Base-by-base conservation (phyloP, 1,140 invertebrate species). In the Drosophila arawakana region DNA sequence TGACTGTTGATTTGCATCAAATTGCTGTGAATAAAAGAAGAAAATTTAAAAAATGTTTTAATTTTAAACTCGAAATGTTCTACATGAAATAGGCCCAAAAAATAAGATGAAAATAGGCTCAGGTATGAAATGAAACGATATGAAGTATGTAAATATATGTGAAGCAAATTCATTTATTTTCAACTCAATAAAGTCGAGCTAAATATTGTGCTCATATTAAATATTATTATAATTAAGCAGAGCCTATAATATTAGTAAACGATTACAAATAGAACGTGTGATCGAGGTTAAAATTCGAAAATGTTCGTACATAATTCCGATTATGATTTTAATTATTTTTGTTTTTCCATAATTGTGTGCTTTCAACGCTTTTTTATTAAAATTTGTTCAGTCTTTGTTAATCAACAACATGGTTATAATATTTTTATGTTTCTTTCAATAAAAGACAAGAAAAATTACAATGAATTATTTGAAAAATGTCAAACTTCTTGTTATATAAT, bases 301-400 rank as follows among this genome's bases (percentile, higher is more conserved):
- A 63, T 66, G 59, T 35, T 25, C 35, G 18, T 30, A 46, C 44
- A 70, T 30, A 11, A 52, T 60, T 65, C 37, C 63, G 35, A 6
- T 59, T 80, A 30, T 25, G 30, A 30, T 50, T 11, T 41, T 13
- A 21, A n/a, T 18, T 37, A 21, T 74, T 74, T 60, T 60, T 35
- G n/a, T 15, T 15, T 15, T 74, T 60, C 46, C 35, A 13, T 67
- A 8, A 18, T 9, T 58, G n/a, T 43, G 41, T 43, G 47, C 41
- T 54, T 66, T 58, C 57, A 71, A 62, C 50, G 70, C 59, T 52
- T 35, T 69, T 61, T 71, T 61, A 25, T 81, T 81, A 61, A 73
- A 79, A 75, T 81, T 80, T 71, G 79, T 85, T 90, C 81, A 90
- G 85, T 90, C 86, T 90, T 90, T 79, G 81, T 85, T 85, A 85